Evolutionary conservation across 2,888 invertebrate genomes (phyloP).

Genomic region (Trichacis sp.): DNA sequence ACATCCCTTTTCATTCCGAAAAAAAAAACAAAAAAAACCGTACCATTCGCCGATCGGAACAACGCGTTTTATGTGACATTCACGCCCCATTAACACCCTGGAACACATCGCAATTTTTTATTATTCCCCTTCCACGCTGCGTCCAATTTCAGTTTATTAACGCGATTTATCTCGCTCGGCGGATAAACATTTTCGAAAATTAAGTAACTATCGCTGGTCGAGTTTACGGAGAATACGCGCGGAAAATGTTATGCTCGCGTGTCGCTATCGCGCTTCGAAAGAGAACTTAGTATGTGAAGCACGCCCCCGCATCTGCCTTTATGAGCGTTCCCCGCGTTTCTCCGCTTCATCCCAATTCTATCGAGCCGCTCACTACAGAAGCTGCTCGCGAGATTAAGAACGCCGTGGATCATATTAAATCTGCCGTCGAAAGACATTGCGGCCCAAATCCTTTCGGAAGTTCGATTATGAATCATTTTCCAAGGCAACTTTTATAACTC

Average conservation of each 20-base stretch:
- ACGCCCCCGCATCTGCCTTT: conserved; percentile 67
- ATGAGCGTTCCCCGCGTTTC: conserved; percentile 64
- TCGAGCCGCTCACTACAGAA: conserved; percentile 38
- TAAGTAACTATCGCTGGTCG: conserved; percentile 1
- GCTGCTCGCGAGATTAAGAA: conserved; percentile 56
- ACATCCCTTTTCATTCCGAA: too few relatives aligned
- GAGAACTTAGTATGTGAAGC: conserved; percentile 62
- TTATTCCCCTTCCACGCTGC: background rate
- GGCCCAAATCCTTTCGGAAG: conserved; percentile 30
- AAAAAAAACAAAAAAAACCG: background rate
- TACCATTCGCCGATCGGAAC: background rate
- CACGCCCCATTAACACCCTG: background rate
- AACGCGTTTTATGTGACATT: background rate
- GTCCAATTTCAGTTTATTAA: background rate
- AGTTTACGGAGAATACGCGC: conserved; percentile 1
- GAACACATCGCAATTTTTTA: background rate
- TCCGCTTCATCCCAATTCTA: conserved; percentile 64
- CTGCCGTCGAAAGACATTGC: conserved; percentile 44
- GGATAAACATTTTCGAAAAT: conserved; percentile 2
- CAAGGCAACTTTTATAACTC: background rate
- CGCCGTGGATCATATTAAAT: conserved; percentile 60
- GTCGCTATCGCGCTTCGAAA: conserved; percentile 23
- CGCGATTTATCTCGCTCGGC: background rate
- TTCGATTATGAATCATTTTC: background rate
- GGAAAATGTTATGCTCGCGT: conserved; percentile 27